Percentiles rank a stretch among this genome's conserved stretches.
phyloP scores from a whole-genome alignment of 2,888 invertebrate genomes.

The Ypsolopha sequella region DNA sequence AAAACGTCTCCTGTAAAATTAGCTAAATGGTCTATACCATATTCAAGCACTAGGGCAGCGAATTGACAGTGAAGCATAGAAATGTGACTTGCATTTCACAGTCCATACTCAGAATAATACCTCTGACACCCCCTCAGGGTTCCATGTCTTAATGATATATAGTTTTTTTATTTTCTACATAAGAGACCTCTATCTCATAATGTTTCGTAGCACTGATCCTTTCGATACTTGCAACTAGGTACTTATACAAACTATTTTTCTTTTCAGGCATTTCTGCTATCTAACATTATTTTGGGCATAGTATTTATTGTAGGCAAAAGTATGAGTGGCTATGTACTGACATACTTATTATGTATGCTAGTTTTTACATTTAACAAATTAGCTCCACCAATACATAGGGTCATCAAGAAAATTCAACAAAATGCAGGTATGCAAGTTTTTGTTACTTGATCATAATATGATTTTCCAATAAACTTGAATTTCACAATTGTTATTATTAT shows the following conservation, averaged over 20 bases:
- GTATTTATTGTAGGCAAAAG: slow-evolving; percentile 42
- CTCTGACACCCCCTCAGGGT: slow-evolving; percentile 12
- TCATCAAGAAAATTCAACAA: slow-evolving; percentile 41
- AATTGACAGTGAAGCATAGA: too few relatives aligned
- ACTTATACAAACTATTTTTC: slow-evolving; percentile 6
- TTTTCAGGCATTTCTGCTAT: slow-evolving; percentile 55
- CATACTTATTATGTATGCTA: slow-evolving; percentile 37
- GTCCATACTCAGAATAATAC: too few relatives aligned
- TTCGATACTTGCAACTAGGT: not conserved
- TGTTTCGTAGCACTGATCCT: not conserved
- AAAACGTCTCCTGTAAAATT: too few relatives aligned
- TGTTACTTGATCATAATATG: too few relatives aligned
- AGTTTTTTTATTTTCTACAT: too few relatives aligned
- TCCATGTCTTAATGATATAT: not conserved
- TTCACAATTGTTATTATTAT: not conserved
- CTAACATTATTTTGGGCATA: slow-evolving; percentile 40
- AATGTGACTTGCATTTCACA: too few relatives aligned
- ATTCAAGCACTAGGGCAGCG: too few relatives aligned
- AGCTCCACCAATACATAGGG: slow-evolving; percentile 30
- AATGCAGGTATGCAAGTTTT: slow-evolving; percentile 56
- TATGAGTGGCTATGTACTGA: slow-evolving; percentile 42
- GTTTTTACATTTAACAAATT: slow-evolving; percentile 37
- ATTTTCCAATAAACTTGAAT: not conserved
- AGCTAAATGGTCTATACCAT: too few relatives aligned
- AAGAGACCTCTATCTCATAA: too few relatives aligned